phyloP scores from a whole-genome alignment of 2,888 invertebrate species.

The Caenorhabditis sinica region DNA sequence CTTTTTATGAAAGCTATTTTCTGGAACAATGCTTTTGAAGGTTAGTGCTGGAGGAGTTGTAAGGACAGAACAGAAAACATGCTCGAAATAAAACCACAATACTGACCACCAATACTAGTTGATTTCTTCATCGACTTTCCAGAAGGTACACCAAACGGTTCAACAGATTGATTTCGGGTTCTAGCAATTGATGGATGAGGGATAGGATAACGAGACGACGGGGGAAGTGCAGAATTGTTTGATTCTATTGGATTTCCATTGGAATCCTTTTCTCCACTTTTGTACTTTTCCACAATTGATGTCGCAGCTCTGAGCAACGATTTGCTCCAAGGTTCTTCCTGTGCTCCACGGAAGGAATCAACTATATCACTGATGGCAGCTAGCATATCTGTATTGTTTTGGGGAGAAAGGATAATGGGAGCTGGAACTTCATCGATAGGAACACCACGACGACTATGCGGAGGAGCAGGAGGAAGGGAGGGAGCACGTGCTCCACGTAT shows the following conservation, averaged over 20 bases:
- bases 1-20: constrained; percentile 9
- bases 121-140: constrained; percentile 64
- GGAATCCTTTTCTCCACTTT: constrained; percentile 56
- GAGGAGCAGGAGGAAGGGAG: constrained; percentile 58
- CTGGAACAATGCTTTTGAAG: not conserved
- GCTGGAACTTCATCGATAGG: constrained; percentile 65
- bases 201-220: constrained; percentile 39
- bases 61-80: not conserved
- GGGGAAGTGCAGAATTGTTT: constrained; percentile 5
- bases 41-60: not conserved
- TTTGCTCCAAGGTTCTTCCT: constrained; percentile 77
- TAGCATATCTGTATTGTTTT: constrained; percentile 70
- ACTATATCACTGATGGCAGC: constrained; percentile 71
- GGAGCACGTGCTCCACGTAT: constrained; percentile 61
- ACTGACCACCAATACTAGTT: constrained; percentile 67
- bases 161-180: constrained; percentile 45
- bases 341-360: constrained; percentile 72
- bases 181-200: constrained; percentile 34
- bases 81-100: constrained; percentile 44
- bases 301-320: constrained; percentile 80
- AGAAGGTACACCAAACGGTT: constrained; percentile 31
- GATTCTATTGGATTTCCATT: constrained; percentile 59
- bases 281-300: constrained; percentile 79
- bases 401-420: constrained; percentile 67
- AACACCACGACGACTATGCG: constrained; percentile 26